Conservation (phyloP, 53 echinoderm and acorn worm species). For the Echinarachnius parma region DNA sequence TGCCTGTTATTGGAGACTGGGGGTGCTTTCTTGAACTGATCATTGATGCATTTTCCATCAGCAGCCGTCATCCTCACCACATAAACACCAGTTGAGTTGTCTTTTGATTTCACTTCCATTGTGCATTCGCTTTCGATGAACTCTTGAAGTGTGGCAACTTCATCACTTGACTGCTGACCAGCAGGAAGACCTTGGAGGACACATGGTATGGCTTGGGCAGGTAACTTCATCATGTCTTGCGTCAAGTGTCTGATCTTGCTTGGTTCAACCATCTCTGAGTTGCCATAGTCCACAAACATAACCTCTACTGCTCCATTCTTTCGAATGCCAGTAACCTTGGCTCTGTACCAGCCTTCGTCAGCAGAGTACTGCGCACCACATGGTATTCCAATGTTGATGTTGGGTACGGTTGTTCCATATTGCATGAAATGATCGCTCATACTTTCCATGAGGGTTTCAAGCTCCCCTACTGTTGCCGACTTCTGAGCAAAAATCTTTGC, state of each 20-base stretch:
- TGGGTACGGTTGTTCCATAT: neutral
- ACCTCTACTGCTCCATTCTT: conserved; percentile 57
- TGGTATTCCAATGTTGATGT: conserved; percentile 46
- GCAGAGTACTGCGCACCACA: conserved; percentile 78
- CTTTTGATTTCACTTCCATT: conserved; percentile 18
- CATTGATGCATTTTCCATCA: conserved; percentile 42
- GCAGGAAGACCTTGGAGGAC: conserved; percentile 59
- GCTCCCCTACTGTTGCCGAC: conserved; percentile 55
- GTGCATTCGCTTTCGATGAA: conserved; percentile 31
- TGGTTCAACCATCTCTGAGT: conserved; percentile 63
- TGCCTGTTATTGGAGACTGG: neutral
- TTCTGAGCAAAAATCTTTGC: conserved; percentile 48
- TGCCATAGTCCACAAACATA: conserved; percentile 91
- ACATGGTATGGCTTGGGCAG: conserved; percentile 81
- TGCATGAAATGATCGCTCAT: conserved; percentile 31
- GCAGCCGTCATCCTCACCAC: neutral
- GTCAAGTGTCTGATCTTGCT: conserved; percentile 53
- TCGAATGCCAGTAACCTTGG: conserved; percentile 52
- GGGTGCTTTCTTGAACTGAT: conserved; percentile 13
- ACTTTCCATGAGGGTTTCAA: conserved; percentile 54
- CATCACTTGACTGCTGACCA: conserved; percentile 34
- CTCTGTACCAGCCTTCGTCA: conserved; percentile 81
- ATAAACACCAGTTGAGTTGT: conserved; percentile 11
- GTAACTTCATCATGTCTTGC: conserved; percentile 60
- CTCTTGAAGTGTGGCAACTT: conserved; percentile 24